These are phyloP conservation scores for Drosophila kanapiae DNA, from an alignment of 1,140 invertebrate genomes.

Conservation along the genomic window DNA sequence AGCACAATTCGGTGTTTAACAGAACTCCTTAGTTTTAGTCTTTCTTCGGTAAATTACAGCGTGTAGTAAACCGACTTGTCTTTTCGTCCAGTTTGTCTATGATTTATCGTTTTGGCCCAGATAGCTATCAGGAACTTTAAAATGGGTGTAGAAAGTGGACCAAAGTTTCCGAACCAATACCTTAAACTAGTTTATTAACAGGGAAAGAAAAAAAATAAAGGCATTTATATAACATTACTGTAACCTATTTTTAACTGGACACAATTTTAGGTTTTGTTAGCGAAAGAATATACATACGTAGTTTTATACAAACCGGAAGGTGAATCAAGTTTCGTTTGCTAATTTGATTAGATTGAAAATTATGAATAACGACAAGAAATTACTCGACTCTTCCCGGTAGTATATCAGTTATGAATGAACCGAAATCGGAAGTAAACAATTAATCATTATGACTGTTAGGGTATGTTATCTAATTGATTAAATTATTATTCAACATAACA, in stretches of 20 bases:
- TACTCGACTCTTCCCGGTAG: constrained; percentile 5
- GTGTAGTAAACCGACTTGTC: no score
- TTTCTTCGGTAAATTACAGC: background rate
- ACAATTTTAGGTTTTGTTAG: background rate
- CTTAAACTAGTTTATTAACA: no score
- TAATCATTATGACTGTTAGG: constrained; percentile 31
- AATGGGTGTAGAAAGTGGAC: no score
- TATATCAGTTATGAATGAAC: constrained; percentile 30
- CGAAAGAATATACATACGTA: background rate
- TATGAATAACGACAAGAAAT: constrained; percentile 25
- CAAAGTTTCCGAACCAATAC: no score
- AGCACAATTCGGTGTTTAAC: background rate
- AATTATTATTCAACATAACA: constrained; percentile 4
- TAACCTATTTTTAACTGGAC: background rate
- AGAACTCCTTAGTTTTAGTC: no score
- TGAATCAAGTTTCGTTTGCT: constrained; percentile 19
- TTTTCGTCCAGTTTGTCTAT: no score
- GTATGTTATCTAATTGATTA: constrained; percentile 21
- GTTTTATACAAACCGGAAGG: constrained; percentile 10
- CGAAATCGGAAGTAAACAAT: constrained; percentile 36
- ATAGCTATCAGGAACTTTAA: no score
- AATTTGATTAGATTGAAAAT: constrained; percentile 45
- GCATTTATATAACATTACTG: background rate
- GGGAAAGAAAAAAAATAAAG: no score
- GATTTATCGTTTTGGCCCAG: no score